Evolutionary conservation across 2,888 invertebrate species (phyloP).

Genomic region (Pegoplata infirma): DNA sequence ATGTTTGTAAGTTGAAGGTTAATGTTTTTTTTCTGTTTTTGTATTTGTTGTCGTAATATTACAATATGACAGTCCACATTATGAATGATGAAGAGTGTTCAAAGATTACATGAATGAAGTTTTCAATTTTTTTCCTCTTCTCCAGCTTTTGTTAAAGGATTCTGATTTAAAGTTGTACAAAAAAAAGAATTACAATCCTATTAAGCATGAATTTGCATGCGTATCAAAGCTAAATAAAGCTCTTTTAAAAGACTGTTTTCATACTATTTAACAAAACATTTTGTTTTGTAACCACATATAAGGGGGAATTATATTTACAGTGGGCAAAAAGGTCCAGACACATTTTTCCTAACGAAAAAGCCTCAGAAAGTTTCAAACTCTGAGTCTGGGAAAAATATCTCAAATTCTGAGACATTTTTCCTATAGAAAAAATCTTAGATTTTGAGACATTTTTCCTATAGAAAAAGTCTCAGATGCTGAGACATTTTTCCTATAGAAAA

Average conservation of each 20-base stretch:
- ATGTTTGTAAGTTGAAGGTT: constrained; percentile 33
- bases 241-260: constrained; percentile 31
- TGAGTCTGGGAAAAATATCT: too few relatives aligned
- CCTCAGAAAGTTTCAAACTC: too few relatives aligned
- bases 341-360: too few relatives aligned
- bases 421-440: too few relatives aligned
- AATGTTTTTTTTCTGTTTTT: neutral
- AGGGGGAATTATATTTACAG: neutral
- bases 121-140: neutral
- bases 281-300: neutral
- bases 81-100: constrained; percentile 46
- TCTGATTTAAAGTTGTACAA: neutral
- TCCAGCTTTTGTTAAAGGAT: constrained; percentile 15
- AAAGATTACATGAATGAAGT: constrained; percentile 26
- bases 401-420: too few relatives aligned
- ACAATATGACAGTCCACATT: constrained; percentile 46
- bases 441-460: too few relatives aligned
- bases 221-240: constrained; percentile 24
- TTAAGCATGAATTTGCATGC: constrained; percentile 24
- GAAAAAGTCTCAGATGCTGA: too few relatives aligned
- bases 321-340: too few relatives aligned
- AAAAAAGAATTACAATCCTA: neutral
- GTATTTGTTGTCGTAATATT: too few relatives aligned
- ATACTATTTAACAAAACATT: constrained; percentile 28
- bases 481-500: too few relatives aligned